These are phyloP conservation scores for Paramuricea clavata DNA, from an alignment of 92 coral and sea anemone genomes.

Conservation along the genomic window DNA sequence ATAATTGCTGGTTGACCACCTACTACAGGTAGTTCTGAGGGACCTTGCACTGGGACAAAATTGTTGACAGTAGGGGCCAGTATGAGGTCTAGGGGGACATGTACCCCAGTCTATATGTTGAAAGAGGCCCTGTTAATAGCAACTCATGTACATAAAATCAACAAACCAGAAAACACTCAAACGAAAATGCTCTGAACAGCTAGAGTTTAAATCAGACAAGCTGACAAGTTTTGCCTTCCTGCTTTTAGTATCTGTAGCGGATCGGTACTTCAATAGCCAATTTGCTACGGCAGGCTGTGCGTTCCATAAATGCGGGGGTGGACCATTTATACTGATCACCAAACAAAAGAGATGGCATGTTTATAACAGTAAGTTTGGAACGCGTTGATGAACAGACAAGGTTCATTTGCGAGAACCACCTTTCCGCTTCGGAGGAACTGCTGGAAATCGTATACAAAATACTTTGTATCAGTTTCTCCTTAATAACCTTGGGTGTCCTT, in stretches of 20 bases:
- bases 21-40: no score
- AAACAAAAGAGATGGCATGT: not conserved
- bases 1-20: no score
- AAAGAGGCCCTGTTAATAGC: no score
- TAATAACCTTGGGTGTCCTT: not conserved
- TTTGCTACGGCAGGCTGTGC: not conserved
- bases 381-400: not conserved
- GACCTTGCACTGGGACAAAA: no score
- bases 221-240: conserved; percentile 27
- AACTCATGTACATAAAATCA: no score
- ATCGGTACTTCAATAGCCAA: conserved; percentile 16
- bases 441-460: conserved; percentile 5
- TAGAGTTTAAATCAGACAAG: conserved; percentile 11
- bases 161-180: no score
- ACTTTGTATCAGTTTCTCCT: conserved; percentile 1
- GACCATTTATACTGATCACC: not conserved
- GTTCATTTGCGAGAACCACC: not conserved
- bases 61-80: no score
- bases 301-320: not conserved
- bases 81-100: no score
- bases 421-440: conserved; percentile 6
- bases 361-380: no score
- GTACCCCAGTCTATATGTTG: no score
- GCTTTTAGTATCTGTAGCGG: conserved; percentile 26
- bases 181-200: conserved; percentile 22